Base-by-base conservation (phyloP, 2,888 invertebrate species). In the Aspidiotus rigidus region DNA sequence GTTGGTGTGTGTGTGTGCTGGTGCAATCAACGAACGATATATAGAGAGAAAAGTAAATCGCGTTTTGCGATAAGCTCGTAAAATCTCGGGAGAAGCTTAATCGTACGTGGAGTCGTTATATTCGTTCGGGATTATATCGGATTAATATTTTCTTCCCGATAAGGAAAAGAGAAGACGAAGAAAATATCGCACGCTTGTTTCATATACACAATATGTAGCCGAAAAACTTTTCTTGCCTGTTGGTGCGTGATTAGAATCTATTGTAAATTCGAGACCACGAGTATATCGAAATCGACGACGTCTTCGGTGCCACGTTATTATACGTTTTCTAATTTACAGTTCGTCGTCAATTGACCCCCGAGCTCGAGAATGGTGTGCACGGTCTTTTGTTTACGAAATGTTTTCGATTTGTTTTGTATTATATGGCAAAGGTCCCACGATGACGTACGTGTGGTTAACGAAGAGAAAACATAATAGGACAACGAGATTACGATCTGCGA, bases 61-160 rank as follows among this genome's bases (percentile, higher is more conserved):
- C 59, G 59, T 66, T 66, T 63, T 66, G 66, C 56, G 66, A 66
- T 66, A 66, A 66, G 66, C 66, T 66, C 16, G 49, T 57, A 56
- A 66, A 66, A 66, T 66, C 66, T 66, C 56, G 56, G 66, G 44
- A 59, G 42, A 66, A 57, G 56, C 57, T 66, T 66, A 66, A 66
- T 66, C 66, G 66, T 66, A 66, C 66, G 66, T 66, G 66, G 66
- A 66, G 66, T 66, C 66, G 66, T 66, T 66, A 59, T 66, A 66
- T 66, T 44, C 66, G 8, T 42, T 39, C 16, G 13, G 66, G 59
- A 66, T 66, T 66, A 66, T 57, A 66, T 66, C 44, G 66, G 66
- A 66, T 66, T 66, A 66, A 66, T 66, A 66, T 57, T 66, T 66
- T 66, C 66, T 66, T 66, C 66, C 5, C 66, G 66, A 66, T 66